phyloP scores from a whole-genome alignment of 2,797 vertebrate species.

The Spondyliosoma cantharus region DNA sequence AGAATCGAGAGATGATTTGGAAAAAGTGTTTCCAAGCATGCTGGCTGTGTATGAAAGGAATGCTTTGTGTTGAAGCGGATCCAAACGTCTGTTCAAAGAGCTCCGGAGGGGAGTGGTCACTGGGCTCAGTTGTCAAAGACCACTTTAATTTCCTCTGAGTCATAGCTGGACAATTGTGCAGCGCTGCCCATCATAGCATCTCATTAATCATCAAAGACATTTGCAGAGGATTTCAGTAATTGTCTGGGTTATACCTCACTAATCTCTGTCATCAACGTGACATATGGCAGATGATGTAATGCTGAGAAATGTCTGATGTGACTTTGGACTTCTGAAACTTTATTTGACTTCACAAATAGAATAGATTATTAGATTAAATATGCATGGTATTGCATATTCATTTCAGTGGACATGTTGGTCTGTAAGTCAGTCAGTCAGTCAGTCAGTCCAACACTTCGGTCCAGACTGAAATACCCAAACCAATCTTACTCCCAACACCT shows the following conservation, averaged over 20 bases:
- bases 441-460: neutral
- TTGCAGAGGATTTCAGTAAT: constrained; percentile 18
- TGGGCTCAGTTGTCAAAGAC: constrained; percentile 20
- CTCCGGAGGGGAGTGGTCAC: constrained; percentile 36
- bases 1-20: constrained; percentile 18
- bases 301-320: neutral
- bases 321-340: constrained; percentile 5
- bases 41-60: constrained; percentile 22
- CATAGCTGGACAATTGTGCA: constrained; percentile 29
- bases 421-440: neutral
- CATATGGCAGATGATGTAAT: constrained; percentile 3
- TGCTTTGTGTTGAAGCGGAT: constrained; percentile 29
- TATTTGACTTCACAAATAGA: neutral
- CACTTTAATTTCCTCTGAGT: constrained; percentile 52
- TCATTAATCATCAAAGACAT: constrained; percentile 57
- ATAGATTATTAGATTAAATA: neutral
- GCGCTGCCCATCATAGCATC: constrained; percentile 20
- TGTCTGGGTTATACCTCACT: constrained; percentile 26
- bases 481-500: too few species aligned
- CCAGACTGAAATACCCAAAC: neutral
- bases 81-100: constrained; percentile 23
- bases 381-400: neutral
- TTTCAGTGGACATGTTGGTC: neutral
- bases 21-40: constrained; percentile 5
- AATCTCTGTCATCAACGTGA: constrained; percentile 35